Evolutionary conservation across 2,113 vertebrate genomes (phyloP), one percentile per base, ranked within the genome.

Genomic region (Cyanocitta stelleri): DNA sequence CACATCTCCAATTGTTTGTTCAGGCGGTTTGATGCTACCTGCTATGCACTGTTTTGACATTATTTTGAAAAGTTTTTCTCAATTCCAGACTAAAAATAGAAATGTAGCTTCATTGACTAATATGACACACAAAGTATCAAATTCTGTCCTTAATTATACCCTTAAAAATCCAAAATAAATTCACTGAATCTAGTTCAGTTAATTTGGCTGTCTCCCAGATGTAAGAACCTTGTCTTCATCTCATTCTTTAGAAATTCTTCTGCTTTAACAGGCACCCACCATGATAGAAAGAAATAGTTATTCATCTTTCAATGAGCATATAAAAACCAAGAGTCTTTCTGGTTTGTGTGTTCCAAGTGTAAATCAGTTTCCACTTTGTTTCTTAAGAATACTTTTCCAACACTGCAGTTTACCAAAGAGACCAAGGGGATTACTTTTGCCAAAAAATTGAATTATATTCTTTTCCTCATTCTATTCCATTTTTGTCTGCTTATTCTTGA

Each of bases 301-400:
- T 5, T 69, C 3, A 39, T 54, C 14, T 77, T 75, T 55, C 16
- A 86, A 64, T 51, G 30, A 94, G 7, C 6, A 43, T 10, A 51
- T 49, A 67, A 86, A 94, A 69, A 48, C 12, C 5, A 72, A 63
- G 20, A 58, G 16, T 62, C 7, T 52, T 80, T 67, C 32, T 84
- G 17, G 12, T 89, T 92, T 90, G 13, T 68, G 30, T 46, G 13
- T 54, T 67, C 35, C 23, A 85, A 58, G n/a, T 90, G 62, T 79
- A 96, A 93, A 84, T 81, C 86, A 87, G 74, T 92, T 91, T 79
- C 12, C 30, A 87, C 27, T 87, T 87, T 63, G 52, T 69, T 96
- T 93, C 85, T 21, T 73, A 91, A 87, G 35, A 96, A 82, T 86
- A 35, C 5, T 80, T 87, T 80, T 85, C 58, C 64, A 92, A 73